Base-by-base conservation (phyloP, 2,888 invertebrate species). In the Arenicola marina region DNA sequence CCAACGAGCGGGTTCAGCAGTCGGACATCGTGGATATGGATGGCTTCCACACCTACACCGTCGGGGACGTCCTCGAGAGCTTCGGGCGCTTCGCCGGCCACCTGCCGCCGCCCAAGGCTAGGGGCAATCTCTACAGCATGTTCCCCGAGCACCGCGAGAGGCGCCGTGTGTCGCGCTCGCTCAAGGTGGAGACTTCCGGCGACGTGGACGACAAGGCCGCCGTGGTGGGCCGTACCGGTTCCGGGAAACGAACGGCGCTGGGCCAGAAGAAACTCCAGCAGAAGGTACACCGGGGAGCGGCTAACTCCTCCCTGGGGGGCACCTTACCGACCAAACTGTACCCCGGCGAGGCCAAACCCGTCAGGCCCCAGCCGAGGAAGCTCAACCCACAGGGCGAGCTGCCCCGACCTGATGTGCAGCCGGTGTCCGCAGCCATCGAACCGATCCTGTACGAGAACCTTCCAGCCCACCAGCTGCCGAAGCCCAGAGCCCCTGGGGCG, bases 31-130 rank as follows among this genome's bases (percentile, higher is more conserved):
- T 33, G 18, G 38, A 33, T 18, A 56, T 33, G 34, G 26, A 24
- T 38, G 4, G 4, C 7, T 56, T n/a, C 38, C 56, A 56, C 24
- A 32, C 4, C 4, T 56, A 56, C 56, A 56, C 56, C 4, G 56
- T 56, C 11, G 33, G 15, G 15, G 56, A 56, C 11, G 56, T 56
- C 11, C 33, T 56, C 4, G 34, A 15, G 4, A 56, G 56, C 56
- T 24, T 56, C 11, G 56, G 38, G 24, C 33, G 26, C 15, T 48
- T n/a, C 26, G 48, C 48, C 7, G 48, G 48, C 26, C 48, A 48
- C 26, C 48, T 48, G 15, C 7, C 7, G n/a, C 7, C 11, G 18
- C 18, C 15, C 7, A 24, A 11, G 7, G 24, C 15, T 21, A 48
- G 48, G 26, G 26, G 24, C 26, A 48, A 48, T 24, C 11, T 11